Base-by-base conservation (phyloP, 2,888 invertebrate genomes). In the Sialis fuliginosa region DNA sequence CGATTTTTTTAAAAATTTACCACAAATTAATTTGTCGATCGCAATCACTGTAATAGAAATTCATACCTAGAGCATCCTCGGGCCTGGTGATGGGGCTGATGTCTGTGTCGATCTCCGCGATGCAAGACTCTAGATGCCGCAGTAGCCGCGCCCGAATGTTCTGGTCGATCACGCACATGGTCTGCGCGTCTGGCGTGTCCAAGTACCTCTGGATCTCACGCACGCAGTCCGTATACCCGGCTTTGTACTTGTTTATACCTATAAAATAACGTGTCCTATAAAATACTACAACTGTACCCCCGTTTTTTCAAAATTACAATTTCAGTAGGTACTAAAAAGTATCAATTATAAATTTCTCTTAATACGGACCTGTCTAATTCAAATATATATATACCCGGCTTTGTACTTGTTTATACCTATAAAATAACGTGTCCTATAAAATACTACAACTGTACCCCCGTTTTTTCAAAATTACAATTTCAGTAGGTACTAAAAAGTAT, bases 221-320 rank as follows among this genome's bases (percentile, higher is more conserved):
- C 7, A 76, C 75, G 57, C 79, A 79, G 57, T 79, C 79, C 53
- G 74, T 68, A 58, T 77, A 79, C 7, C 79, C 79, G 30, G 77
- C 74, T 54, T 75, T 71, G 63, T 77, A 79, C 62, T 77, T 79
- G 62, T 71, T 74, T 50, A 75, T 62, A 6, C 67, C 68, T 51
- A 48, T 22, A 22, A 22, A 22, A 22, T 22, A 22, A 22, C 22
- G 4, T 22, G 4, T 22, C 22, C 2, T 22, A 22, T 22, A 22
- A 22, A 22, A 22, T 22, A 22, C 22, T n/a, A n/a, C n/a, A n/a
- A n/a, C n/a, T n/a, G n/a, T n/a, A 22, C 22, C 22, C 22, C 22
- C 4, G 4, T 2, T 22, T 22, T 22, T 22, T 22, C 22, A 22
- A 22, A 22, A 22, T 22, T 22, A 22, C 4, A 22, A 22, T 22